These are phyloP conservation scores for Drosophila atripex DNA, from an alignment of 2,888 invertebrate species.

Conservation along the genomic window DNA sequence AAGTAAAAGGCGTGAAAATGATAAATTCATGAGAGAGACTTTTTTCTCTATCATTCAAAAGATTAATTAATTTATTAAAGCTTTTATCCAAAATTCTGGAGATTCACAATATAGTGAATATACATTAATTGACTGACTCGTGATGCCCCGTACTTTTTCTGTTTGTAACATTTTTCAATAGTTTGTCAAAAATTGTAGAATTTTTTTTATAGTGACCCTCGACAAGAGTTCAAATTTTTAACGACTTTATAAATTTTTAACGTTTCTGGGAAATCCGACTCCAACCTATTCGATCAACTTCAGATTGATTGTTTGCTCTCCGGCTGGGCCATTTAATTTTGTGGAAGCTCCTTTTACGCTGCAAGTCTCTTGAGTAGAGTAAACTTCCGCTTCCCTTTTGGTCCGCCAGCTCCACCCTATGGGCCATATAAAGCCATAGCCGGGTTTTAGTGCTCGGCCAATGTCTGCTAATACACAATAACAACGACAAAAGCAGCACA, in stretches of 20 bases:
- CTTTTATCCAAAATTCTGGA: too few species aligned
- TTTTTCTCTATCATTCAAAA: too few species aligned
- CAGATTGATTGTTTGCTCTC: constrained; percentile 32
- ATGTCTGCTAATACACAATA: constrained; percentile 41
- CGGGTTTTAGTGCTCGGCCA: constrained; percentile 59
- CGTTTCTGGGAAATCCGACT: constrained; percentile 14
- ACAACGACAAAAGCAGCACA: constrained; percentile 46
- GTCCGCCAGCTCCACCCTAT: constrained; percentile 2
- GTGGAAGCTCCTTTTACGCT: constrained; percentile 26
- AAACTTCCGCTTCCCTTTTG: constrained; percentile 60
- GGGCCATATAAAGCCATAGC: constrained; percentile 64
- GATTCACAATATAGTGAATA: too few species aligned
- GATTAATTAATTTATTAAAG: too few species aligned
- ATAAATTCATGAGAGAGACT: too few species aligned
- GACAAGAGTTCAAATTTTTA: background rate
- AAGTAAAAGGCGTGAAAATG: too few species aligned
- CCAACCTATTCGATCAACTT: constrained; percentile 18
- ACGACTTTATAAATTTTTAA: constrained; percentile 5
- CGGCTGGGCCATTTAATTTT: constrained; percentile 17
- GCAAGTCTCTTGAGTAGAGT: constrained; percentile 2
- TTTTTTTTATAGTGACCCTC: background rate
- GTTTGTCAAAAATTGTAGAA: background rate
- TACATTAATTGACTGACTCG: too few species aligned
- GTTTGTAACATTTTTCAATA: background rate
- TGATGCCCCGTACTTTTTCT: too few species aligned